A percentile compares a stretch with the other conserved stretches of the same genome.
These are phyloP conservation scores for Serripes groenlandicus DNA, from an alignment of 2,888 invertebrate genomes.

Conservation along the genomic window DNA sequence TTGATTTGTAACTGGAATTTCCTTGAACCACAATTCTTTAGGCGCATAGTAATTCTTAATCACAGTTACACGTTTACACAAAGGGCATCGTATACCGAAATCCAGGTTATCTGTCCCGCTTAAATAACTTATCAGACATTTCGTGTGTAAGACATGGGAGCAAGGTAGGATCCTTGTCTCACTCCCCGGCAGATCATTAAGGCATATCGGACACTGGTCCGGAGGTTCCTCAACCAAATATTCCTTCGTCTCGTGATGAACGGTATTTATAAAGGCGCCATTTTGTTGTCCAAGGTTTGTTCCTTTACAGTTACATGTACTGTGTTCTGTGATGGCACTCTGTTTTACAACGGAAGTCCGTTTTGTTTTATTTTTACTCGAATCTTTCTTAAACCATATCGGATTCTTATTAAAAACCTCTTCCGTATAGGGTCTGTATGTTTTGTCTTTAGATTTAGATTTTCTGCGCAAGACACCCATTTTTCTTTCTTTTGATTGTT, in stretches of 20 bases:
- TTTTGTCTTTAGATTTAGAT: conserved; percentile 27
- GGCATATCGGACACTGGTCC: conserved; percentile 52
- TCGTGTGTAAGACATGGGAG: conserved; percentile 46
- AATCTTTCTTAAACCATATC: conserved; percentile 49
- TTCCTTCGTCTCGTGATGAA: not conserved
- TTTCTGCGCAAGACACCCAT: conserved; percentile 10
- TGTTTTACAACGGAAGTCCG: not conserved
- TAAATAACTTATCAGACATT: conserved; percentile 37
- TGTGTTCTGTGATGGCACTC: no score
- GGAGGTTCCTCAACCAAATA: conserved; percentile 56
- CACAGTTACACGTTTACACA: conserved; percentile 34
- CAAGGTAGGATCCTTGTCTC: conserved; percentile 46
- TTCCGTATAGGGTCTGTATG: conserved; percentile 40
- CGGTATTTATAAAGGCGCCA: not conserved
- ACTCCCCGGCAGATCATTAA: conserved; percentile 45
- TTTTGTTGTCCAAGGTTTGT: not conserved
- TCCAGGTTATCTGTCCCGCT: conserved; percentile 39
- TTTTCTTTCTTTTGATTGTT: not conserved
- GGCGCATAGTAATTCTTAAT: conserved; percentile 48
- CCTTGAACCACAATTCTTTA: conserved; percentile 42
- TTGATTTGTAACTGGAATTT: conserved; percentile 38
- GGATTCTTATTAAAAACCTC: conserved; percentile 49
- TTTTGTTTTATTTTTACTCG: not conserved
- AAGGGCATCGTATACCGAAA: conserved; percentile 55
- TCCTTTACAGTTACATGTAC: no score